Conservation (phyloP, 2,888 invertebrate genomes). For the Harpalus rufipes region DNA sequence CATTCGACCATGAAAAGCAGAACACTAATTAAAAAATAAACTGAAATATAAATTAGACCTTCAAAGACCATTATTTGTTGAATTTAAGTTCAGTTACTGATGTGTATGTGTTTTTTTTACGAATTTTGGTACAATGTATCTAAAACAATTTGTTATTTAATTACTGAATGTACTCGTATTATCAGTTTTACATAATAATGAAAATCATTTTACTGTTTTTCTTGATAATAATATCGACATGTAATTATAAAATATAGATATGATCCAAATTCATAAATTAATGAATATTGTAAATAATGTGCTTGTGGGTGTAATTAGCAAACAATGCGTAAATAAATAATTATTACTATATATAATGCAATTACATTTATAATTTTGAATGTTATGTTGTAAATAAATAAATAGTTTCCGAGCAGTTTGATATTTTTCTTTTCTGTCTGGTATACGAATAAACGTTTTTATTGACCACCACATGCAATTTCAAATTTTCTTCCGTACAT, state of each 20-base stretch:
- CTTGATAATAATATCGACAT: not conserved
- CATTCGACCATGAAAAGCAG: too few relatives aligned
- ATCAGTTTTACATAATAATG: not conserved
- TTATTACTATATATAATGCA: not conserved
- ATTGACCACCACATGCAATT: slow-evolving; percentile 63
- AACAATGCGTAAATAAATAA: slow-evolving; percentile 32
- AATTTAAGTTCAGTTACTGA: too few relatives aligned
- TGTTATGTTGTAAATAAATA: not conserved
- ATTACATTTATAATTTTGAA: slow-evolving; percentile 14
- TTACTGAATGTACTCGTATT: too few relatives aligned
- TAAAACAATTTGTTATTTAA: too few relatives aligned
- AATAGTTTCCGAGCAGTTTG: not conserved
- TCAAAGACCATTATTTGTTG: too few relatives aligned
- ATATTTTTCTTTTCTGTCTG: slow-evolving; percentile 6
- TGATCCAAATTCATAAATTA: slow-evolving; percentile 31
- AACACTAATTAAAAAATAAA: too few relatives aligned
- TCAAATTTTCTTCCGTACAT: slow-evolving; percentile 62
- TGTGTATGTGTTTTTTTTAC: too few relatives aligned
- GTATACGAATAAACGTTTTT: slow-evolving; percentile 38
- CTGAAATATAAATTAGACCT: too few relatives aligned
- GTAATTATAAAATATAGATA: slow-evolving; percentile 19
- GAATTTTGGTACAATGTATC: too few relatives aligned
- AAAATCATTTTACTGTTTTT: not conserved
- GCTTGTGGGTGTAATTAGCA: slow-evolving; percentile 10
- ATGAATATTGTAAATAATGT: slow-evolving; percentile 23